Evolutionary conservation across 2,888 invertebrate species (phyloP).

Genomic region (Orthosia cruda): DNA sequence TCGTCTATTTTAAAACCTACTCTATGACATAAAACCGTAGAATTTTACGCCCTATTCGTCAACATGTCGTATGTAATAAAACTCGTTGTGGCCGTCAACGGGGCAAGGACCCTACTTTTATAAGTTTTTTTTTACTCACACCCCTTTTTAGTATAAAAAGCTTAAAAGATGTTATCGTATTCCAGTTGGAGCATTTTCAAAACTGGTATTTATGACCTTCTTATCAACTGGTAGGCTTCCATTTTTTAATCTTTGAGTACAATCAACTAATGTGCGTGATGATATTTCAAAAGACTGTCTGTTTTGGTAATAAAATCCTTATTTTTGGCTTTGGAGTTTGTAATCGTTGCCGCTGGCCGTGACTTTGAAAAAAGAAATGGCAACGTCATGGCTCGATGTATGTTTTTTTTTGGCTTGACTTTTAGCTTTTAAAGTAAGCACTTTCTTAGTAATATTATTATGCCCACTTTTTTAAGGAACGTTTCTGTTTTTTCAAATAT

Average conservation of each 20-base stretch:
- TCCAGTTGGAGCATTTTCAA: constrained; percentile 81
- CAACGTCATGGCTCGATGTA: constrained; percentile 35
- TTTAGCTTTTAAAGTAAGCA: constrained; percentile 25
- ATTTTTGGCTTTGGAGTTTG: constrained; percentile 33
- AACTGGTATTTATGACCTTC: constrained; percentile 82
- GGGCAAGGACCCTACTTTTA: constrained; percentile 84
- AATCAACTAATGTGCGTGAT: constrained; percentile 72
- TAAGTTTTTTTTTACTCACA: constrained; percentile 79
- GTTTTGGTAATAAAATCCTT: constrained; percentile 51
- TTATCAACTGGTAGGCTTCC: constrained; percentile 75
- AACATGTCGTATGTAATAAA: constrained; percentile 87
- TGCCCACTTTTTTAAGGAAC: neutral
- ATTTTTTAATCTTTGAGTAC: constrained; percentile 68
- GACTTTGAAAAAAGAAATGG: constrained; percentile 59
- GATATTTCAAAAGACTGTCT: constrained; percentile 64
- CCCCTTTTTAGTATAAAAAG: constrained; percentile 83
- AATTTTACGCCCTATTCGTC: constrained; percentile 84
- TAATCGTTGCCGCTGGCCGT: constrained; percentile 43
- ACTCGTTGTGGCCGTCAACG: constrained; percentile 84
- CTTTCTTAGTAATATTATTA: neutral
- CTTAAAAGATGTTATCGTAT: constrained; percentile 81
- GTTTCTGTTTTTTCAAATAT: neutral
- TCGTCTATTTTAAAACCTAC: constrained; percentile 65
- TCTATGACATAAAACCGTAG: constrained; percentile 76
- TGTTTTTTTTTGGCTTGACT: constrained; percentile 13